A percentile compares a stretch with the other conserved stretches of the same genome.
Evolutionary conservation across 2,113 vertebrate species (phyloP).

Genomic region (Periophthalmodon schlosseri): DNA sequence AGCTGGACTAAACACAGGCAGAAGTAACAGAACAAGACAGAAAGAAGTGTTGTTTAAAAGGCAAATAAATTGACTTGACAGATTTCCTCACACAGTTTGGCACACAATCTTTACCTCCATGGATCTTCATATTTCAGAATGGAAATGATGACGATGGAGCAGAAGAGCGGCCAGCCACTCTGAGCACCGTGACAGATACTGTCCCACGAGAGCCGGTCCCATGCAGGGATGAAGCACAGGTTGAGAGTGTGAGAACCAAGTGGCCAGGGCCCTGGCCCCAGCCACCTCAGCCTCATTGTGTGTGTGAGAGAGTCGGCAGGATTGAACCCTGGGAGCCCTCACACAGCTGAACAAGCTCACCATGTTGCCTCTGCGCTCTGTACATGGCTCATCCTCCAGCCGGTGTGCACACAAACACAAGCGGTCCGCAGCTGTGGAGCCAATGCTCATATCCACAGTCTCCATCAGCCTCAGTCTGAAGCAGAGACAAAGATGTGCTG

Average conservation of each 20-base stretch:
- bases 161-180: slow-evolving; percentile 58
- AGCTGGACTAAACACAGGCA: slow-evolving; percentile 84
- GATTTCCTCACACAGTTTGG: background rate
- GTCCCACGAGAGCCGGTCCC: slow-evolving; percentile 41
- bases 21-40: slow-evolving; percentile 2
- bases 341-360: slow-evolving; percentile 77
- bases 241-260: slow-evolving; percentile 69
- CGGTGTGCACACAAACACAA: slow-evolving; percentile 63
- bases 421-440: slow-evolving; percentile 62
- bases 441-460: slow-evolving; percentile 42
- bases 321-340: slow-evolving; percentile 73
- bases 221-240: slow-evolving; percentile 31
- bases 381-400: slow-evolving; percentile 56
- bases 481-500: slow-evolving; percentile 1
- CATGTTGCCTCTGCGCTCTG: slow-evolving; percentile 56
- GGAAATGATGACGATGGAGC: slow-evolving; percentile 24
- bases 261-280: slow-evolving; percentile 51
- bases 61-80: background rate
- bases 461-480: slow-evolving; percentile 20
- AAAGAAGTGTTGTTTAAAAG: background rate
- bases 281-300: slow-evolving; percentile 60
- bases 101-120: slow-evolving; percentile 62
- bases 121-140: slow-evolving; percentile 61
- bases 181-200: slow-evolving; percentile 38
- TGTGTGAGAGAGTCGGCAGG: slow-evolving; percentile 59